phyloP scores from a whole-genome alignment of 2,113 vertebrate species.

The Archocentrus centrarchus region DNA sequence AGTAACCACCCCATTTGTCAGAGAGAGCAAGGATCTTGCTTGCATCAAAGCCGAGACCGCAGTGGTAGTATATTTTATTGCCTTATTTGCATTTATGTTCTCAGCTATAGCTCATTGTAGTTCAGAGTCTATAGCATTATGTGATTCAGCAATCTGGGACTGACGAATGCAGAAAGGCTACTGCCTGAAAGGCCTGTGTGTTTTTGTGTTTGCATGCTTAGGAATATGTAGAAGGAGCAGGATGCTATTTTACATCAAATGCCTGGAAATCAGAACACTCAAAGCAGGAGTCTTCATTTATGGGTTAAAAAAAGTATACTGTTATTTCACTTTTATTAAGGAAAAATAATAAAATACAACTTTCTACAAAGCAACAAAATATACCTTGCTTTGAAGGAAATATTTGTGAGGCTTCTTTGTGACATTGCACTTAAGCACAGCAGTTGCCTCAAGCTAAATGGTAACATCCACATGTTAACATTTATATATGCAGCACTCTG shows the following conservation, averaged over 20 bases:
- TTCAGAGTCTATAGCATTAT: slow-evolving; percentile 46
- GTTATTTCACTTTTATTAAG: background rate
- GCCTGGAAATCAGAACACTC: slow-evolving; percentile 32
- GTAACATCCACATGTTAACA: background rate
- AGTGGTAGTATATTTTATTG: slow-evolving; percentile 56
- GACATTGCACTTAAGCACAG: background rate
- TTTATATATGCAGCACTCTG: too few relatives aligned
- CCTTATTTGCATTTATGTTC: slow-evolving; percentile 63
- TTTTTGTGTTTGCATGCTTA: slow-evolving; percentile 51
- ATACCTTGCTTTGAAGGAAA: background rate
- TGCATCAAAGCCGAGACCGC: slow-evolving; percentile 57
- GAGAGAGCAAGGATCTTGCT: slow-evolving; percentile 36
- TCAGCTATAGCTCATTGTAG: slow-evolving; percentile 42
- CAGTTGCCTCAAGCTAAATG: background rate
- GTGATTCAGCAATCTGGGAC: slow-evolving; percentile 47
- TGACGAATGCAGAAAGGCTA: slow-evolving; percentile 37
- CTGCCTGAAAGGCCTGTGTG: slow-evolving; percentile 45
- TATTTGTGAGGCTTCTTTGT: background rate
- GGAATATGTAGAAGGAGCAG: slow-evolving; percentile 43
- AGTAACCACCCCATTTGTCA: slow-evolving; percentile 35
- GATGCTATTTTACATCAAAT: slow-evolving; percentile 62
- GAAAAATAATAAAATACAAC: background rate
- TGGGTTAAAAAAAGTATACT: background rate
- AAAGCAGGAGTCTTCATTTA: slow-evolving; percentile 2
- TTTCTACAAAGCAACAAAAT: background rate